These are phyloP conservation scores for Tetramorium alpestre DNA, from an alignment of 1,140 invertebrate genomes.

Conservation along the genomic window DNA sequence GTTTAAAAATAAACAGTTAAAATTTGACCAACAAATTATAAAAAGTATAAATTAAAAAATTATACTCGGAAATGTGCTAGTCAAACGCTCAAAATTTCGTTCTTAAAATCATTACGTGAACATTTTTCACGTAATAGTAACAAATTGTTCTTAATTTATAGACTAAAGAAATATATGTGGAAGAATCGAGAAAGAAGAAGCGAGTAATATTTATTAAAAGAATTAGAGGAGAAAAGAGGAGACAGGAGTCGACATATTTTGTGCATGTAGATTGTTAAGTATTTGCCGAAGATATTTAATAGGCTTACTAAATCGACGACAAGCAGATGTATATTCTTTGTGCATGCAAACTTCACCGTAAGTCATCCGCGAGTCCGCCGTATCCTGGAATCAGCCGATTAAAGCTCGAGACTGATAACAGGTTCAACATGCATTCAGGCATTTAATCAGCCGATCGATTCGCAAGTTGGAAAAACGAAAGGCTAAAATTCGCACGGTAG, in stretches of 20 bases:
- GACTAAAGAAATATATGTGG: neutral
- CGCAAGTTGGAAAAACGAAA: constrained; percentile 45
- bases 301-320: constrained; percentile 57
- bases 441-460: constrained; percentile 54
- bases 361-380: constrained; percentile 47
- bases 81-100: constrained; percentile 21
- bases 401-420: constrained; percentile 50
- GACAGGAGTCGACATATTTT: neutral
- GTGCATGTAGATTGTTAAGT: constrained; percentile 14
- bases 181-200: neutral
- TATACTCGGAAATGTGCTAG: constrained; percentile 29
- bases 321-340: constrained; percentile 25
- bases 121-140: neutral
- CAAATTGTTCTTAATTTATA: neutral
- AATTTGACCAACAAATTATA: neutral
- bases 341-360: constrained; percentile 53
- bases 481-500: constrained; percentile 30
- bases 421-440: constrained; percentile 33
- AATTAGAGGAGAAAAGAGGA: neutral
- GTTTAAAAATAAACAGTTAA: neutral
- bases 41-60: neutral
- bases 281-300: constrained; percentile 57
- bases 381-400: constrained; percentile 52
- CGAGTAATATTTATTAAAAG: constrained; percentile 19
- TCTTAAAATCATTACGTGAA: neutral